Conservation (phyloP, 2,888 invertebrate genomes). For the Timandra comae region DNA sequence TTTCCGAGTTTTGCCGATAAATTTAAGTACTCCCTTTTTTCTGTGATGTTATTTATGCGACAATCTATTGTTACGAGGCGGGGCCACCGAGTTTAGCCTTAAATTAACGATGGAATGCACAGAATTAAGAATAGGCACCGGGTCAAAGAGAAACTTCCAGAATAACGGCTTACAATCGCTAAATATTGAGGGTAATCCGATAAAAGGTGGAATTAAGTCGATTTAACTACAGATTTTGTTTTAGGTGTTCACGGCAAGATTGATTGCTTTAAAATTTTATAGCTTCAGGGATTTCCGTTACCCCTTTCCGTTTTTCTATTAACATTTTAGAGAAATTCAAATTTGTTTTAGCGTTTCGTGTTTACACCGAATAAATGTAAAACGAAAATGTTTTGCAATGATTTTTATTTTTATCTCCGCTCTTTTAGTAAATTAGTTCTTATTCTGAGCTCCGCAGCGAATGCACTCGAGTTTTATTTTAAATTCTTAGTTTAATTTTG, state of each 20-base stretch:
- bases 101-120: slow-evolving; percentile 59
- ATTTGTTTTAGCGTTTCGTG: too few relatives aligned
- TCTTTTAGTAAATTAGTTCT: too few relatives aligned
- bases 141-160: slow-evolving; percentile 22
- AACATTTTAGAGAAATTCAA: too few relatives aligned
- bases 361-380: too few relatives aligned
- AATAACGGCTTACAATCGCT: slow-evolving; percentile 35
- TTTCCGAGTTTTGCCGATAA: slow-evolving; percentile 28
- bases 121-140: slow-evolving; percentile 36
- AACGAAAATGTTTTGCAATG: too few relatives aligned
- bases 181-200: slow-evolving; percentile 39
- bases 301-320: too few relatives aligned
- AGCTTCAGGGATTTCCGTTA: too few relatives aligned
- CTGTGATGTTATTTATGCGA: slow-evolving; percentile 60
- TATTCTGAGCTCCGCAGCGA: too few relatives aligned
- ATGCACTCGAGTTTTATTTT: neutral
- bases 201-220: slow-evolving; percentile 42
- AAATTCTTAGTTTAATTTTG: too few relatives aligned
- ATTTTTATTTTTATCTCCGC: too few relatives aligned
- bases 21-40: slow-evolving; percentile 38
- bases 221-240: slow-evolving; percentile 31
- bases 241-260: slow-evolving; percentile 22
- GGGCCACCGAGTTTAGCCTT: slow-evolving; percentile 50
- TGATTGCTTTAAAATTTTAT: slow-evolving; percentile 19
- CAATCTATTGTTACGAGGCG: slow-evolving; percentile 47